Base-by-base conservation (phyloP, 2,888 invertebrate species). In the Fragum fragum region DNA sequence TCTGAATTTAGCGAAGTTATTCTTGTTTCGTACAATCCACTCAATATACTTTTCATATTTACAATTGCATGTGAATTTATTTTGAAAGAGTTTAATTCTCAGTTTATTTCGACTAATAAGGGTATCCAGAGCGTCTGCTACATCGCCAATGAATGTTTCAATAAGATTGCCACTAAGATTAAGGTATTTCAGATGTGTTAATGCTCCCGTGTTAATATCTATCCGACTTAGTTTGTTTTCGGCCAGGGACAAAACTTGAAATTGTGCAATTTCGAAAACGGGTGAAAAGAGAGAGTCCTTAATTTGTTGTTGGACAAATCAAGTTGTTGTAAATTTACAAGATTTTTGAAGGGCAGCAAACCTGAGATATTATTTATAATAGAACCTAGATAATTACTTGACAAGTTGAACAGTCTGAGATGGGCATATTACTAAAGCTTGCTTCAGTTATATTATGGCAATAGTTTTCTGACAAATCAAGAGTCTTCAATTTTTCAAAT, bases 381-480 rank as follows among this genome's bases (percentile, higher is more conserved):
- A 7, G 29, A 1, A 2, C 61, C 61, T n/a, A 61, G n/a, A n/a
- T 61, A 61, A 18, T 61, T 61, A 29, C 61, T 61, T 14, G 61
- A 61, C 32, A 61, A 32, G 36, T 29, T 61, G 18, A 61, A 28
- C 16, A 0, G 2, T 29, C 61, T 29, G 9, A 61, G 32, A 32
- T 61, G n/a, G 61, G 0, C 61, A 61, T 61, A n/a, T 32, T 61
- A 29, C 29, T 61, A n/a, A 61, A 61, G 29, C 61, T 61, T 16
- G 32, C 29, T 32, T 61, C 61, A n/a, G 61, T 61, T 6, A 61
- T 61, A n/a, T 32, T 61, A 2, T 61, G 16, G 36, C 61, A 61
- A 32, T 61, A 61, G 61, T 61, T 61, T 61, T 61, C 61, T 16
- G 32, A 26, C 28, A 61, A 61, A 61, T 61, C 61, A 6, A 61